phyloP scores from a whole-genome alignment of 2,113 vertebrate genomes.

The Limanda limanda region DNA sequence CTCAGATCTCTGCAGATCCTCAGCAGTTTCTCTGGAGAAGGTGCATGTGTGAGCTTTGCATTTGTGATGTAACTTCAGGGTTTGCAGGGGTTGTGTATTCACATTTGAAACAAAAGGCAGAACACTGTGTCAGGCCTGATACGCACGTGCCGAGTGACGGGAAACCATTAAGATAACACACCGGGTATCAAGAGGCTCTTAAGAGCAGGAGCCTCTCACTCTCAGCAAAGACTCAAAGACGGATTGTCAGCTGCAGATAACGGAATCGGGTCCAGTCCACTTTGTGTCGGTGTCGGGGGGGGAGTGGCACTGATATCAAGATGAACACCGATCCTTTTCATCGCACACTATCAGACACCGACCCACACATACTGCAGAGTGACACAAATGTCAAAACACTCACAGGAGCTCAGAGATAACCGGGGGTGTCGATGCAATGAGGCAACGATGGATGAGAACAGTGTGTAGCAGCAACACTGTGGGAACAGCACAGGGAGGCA shows the following conservation, averaged over 20 bases:
- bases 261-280: neutral
- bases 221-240: neutral
- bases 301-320: neutral
- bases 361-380: neutral
- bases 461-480: neutral
- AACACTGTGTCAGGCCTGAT: no score
- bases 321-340: neutral
- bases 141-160: neutral
- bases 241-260: constrained; percentile 2
- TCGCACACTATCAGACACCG: neutral
- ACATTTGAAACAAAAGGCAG: neutral
- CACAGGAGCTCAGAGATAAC: neutral
- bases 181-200: neutral
- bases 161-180: neutral
- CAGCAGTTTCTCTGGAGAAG: no score
- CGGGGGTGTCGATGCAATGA: neutral
- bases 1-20: no score
- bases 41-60: no score
- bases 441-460: neutral
- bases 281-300: neutral
- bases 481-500: neutral
- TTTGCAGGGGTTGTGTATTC: no score
- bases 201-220: neutral
- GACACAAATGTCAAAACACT: no score
- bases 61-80: no score